phyloP scores from a whole-genome alignment of 1,140 invertebrate genomes.

The Eumeta japonica region DNA sequence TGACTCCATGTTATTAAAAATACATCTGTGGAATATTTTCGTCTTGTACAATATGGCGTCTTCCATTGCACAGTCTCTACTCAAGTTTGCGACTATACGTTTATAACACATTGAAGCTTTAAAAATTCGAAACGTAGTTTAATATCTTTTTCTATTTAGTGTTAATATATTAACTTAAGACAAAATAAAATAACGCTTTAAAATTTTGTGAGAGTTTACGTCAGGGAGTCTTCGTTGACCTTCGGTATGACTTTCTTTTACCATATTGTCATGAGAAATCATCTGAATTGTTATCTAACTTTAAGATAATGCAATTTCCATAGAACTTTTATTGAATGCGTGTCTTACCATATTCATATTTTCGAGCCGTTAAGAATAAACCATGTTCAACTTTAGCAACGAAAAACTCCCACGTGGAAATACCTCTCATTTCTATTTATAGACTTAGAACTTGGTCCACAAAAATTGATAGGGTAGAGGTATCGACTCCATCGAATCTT shows the following conservation, averaged over 20 bases:
- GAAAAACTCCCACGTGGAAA: slow-evolving; percentile 52
- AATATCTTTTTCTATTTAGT: slow-evolving; percentile 17
- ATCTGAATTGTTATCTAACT: slow-evolving; percentile 15
- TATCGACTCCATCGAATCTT: too few relatives aligned
- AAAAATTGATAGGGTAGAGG: slow-evolving; percentile 37
- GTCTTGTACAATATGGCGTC: slow-evolving; percentile 53
- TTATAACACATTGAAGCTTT: slow-evolving; percentile 36
- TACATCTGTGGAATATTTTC: too few relatives aligned
- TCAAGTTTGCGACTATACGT: too few relatives aligned
- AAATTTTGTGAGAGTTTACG: slow-evolving; percentile 35
- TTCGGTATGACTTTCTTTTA: slow-evolving; percentile 49
- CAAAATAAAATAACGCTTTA: slow-evolving; percentile 29
- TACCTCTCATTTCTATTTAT: slow-evolving; percentile 52
- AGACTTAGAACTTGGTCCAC: slow-evolving; percentile 46
- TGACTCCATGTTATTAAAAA: too few relatives aligned
- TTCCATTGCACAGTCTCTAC: slow-evolving; percentile 43
- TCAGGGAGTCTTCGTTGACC: slow-evolving; percentile 51
- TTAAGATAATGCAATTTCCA: slow-evolving; percentile 21
- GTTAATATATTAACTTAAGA: slow-evolving; percentile 27
- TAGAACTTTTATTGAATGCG: slow-evolving; percentile 21
- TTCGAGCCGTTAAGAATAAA: too few relatives aligned
- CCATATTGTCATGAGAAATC: slow-evolving; percentile 38
- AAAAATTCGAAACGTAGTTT: slow-evolving; percentile 33
- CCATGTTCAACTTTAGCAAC: slow-evolving; percentile 40
- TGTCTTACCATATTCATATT: too few relatives aligned